Evolutionary conservation across 2,797 vertebrate species (phyloP).

Genomic region (Eupleurogrammus muticus): DNA sequence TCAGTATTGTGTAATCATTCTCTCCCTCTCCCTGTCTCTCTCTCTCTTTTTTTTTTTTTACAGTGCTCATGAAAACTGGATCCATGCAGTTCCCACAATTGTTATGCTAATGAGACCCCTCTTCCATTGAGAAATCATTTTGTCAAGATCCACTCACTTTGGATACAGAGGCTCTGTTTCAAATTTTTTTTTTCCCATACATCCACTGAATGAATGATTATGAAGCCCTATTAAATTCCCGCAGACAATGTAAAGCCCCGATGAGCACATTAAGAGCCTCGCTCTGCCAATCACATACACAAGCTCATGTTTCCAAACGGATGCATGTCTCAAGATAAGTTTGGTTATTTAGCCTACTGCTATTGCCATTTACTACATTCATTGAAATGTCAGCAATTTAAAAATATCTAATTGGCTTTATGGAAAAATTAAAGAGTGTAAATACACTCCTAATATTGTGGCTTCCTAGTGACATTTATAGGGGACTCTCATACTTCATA

Average conservation of each 20-base stretch:
- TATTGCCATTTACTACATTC: background rate
- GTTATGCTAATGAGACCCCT: slow-evolving; percentile 86
- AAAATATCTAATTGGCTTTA: background rate
- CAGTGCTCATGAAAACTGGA: slow-evolving; percentile 82
- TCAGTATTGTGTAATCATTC: slow-evolving; percentile 59
- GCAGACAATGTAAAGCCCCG: slow-evolving; percentile 72
- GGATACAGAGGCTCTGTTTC: slow-evolving; percentile 76
- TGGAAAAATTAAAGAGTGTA: background rate
- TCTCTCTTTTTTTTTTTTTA: slow-evolving; percentile 64
- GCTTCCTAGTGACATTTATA: background rate
- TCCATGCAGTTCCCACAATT: slow-evolving; percentile 87
- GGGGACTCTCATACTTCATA: background rate
- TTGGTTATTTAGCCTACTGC: background rate
- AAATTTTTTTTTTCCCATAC: slow-evolving; percentile 83
- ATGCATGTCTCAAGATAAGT: slow-evolving; percentile 7
- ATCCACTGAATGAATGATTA: slow-evolving; percentile 81
- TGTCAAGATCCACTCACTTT: slow-evolving; percentile 82
- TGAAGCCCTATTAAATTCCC: slow-evolving; percentile 74
- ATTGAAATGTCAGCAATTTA: background rate
- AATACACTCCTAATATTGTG: background rate
- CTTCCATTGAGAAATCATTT: slow-evolving; percentile 88
- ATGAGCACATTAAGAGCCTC: slow-evolving; percentile 63
- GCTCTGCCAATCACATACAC: slow-evolving; percentile 30
- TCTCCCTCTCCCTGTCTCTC: slow-evolving; percentile 44
- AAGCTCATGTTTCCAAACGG: slow-evolving; percentile 8